A percentile compares a stretch with the other conserved stretches of the same genome.
These are phyloP conservation scores for Ferdinandea cuprea DNA, from an alignment of 2,888 invertebrate genomes.

Conservation along the genomic window DNA sequence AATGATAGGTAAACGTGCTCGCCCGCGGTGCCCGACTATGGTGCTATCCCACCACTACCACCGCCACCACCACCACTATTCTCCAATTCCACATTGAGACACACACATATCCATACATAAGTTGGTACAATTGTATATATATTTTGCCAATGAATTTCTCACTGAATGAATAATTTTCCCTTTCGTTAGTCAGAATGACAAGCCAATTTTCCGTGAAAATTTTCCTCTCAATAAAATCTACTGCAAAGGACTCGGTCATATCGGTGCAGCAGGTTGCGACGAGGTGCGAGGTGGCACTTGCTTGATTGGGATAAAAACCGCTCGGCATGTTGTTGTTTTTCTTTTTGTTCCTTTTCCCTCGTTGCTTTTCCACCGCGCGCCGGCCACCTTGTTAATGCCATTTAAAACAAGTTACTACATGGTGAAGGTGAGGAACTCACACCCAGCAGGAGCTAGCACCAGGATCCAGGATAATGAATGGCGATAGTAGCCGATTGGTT, in stretches of 20 bases:
- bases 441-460: neutral
- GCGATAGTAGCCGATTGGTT: neutral
- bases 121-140: too few relatives aligned
- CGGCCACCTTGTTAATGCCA: conserved; percentile 63
- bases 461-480: neutral
- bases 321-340: neutral
- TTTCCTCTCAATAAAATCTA: conserved; percentile 68
- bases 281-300: neutral
- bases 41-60: neutral
- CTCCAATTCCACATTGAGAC: too few relatives aligned
- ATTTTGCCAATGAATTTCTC: conserved; percentile 33
- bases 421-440: conserved; percentile 6
- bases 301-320: conserved; percentile 24
- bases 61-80: too few relatives aligned
- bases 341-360: neutral
- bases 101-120: too few relatives aligned
- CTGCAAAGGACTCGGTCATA: conserved; percentile 12
- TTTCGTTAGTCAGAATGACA: conserved; percentile 67
- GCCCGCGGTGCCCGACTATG: neutral
- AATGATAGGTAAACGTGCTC: conserved; percentile 61
- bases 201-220: conserved; percentile 71
- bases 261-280: neutral
- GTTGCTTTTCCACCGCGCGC: neutral
- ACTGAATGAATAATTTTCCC: conserved; percentile 68
- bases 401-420: conserved; percentile 55